Base-by-base conservation (phyloP, 2,888 invertebrate species). In the Chorisops tibialis region DNA sequence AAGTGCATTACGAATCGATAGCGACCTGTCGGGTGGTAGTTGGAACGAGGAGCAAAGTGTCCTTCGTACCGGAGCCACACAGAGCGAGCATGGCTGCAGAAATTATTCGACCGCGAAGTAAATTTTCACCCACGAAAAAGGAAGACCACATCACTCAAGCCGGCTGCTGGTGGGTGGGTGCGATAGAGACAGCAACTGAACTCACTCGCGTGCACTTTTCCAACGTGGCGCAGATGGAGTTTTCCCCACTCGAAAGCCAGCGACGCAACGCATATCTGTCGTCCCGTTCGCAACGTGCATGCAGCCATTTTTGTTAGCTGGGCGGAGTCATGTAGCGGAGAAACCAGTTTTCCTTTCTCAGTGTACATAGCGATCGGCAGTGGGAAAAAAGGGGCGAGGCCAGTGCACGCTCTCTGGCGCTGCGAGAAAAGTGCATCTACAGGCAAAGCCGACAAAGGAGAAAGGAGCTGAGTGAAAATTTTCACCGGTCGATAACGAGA, bases 221-320 rank as follows among this genome's bases (percentile, higher is more conserved):
- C n/a, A n/a, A n/a, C n/a, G n/a, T n/a, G n/a, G n/a, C n/a, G n/a
- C n/a, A n/a, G n/a, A n/a, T n/a, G n/a, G n/a, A n/a, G 4, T 5
- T 22, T 21, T 38, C 38, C 38, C 51, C 50, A 37, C 4, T 21
- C 38, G 4, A 51, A 11, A 43, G 5, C 21, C 6, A n/a, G 6
- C 35, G 41, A 9, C 18, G 19, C 56, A 18, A n/a, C 12, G 35
- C 41, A n/a, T 16, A 24, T 30, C 58, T 49, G 16, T 30, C n/a
- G n/a, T n/a, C 30, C 9, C 30, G 30, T 9, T 30, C 30, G 30
- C 5, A 35, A n/a, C 22, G 16, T 14, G 16, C 3, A 24, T 61
- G 61, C 61, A 61, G 52, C 61, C 61, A 61, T 61, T 61, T 61
- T 61, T 61, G 52, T 61, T 30, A 14, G 45, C 18, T n/a, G 38